Evolutionary conservation across 2,113 vertebrate genomes (phyloP), one percentile per base, ranked within the genome.

Genomic region (Ahaetulla prasina): DNA sequence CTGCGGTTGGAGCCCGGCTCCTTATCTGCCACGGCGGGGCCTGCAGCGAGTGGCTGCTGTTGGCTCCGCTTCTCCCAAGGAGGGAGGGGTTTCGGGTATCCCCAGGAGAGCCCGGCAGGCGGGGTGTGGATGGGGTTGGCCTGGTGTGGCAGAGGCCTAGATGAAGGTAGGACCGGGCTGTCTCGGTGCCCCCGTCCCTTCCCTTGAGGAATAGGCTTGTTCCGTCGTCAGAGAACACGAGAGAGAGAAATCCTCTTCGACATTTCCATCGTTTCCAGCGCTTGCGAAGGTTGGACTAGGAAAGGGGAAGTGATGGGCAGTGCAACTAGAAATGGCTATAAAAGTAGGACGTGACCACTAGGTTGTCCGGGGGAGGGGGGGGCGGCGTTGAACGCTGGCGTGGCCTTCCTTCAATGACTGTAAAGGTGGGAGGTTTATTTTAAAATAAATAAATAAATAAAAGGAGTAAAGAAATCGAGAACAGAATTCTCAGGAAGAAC

Each of bases 1-100:
- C n/a, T 74, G 88, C 3, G 25, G 45, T 30, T 45, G 30, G 53
- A 85, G 84, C 53, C 84, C 84, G 18, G 30, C 14, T 55, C 8
- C 4, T 39, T 55, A 35, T 1, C 3, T 60, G 22, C 55, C 18
- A 11, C 52, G 8, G 39, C 18, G 22, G 55, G 91, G 27, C 45
- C 43, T 35, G 74, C 1, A 12, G 10, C 2, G 35, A n/a, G 27
- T 47, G 50, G 39, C n/a, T 90, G 49, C 14, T 16, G 50, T 10
- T 85, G 68, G 35, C 16, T 39, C 35, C 68, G 7, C 52, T 53
- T 27, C 39, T 85, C 2, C 22, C 55, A 87, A 85, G 91, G 55
- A 87, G 91, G 91, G 85, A 68, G 91, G 91, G 91, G 35, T 43
- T 88, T 92, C 30, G 5, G 10, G n/a, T 11, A 23, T 39, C 53